Percentiles rank a stretch among this genome's conserved stretches.
Evolutionary conservation across 2,797 vertebrate genomes (phyloP).

Genomic region (Fistularia tabacaria): DNA sequence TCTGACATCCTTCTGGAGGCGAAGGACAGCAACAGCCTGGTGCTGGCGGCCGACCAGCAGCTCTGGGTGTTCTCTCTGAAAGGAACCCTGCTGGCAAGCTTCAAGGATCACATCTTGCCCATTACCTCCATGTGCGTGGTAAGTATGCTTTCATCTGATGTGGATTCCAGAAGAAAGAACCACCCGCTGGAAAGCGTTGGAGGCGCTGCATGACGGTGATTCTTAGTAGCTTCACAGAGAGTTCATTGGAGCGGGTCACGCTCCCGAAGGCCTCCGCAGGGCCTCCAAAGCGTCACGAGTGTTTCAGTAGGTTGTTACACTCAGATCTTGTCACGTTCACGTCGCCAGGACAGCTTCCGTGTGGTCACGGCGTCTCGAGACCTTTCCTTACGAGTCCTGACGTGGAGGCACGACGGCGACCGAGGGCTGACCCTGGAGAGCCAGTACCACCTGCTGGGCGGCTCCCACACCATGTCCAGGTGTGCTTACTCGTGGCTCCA

Average conservation of each 20-base stretch:
- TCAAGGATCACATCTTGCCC: slow-evolving; percentile 77
- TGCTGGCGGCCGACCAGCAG: slow-evolving; percentile 55
- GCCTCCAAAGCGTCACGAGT: no score
- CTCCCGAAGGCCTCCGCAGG: no score
- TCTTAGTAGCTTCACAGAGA: no score
- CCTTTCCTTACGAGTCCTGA: slow-evolving; percentile 70
- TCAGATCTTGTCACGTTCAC: no score
- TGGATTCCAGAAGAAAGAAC: not conserved
- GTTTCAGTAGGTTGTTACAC: no score
- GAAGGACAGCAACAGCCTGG: slow-evolving; percentile 66
- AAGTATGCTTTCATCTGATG: slow-evolving; percentile 16
- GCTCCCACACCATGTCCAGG: slow-evolving; percentile 76
- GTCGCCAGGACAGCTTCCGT: slow-evolving; percentile 68
- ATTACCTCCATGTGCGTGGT: slow-evolving; percentile 82
- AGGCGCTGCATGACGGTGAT: no score
- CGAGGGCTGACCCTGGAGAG: slow-evolving; percentile 61
- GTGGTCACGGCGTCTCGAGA: slow-evolving; percentile 79
- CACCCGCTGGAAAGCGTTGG: no score
- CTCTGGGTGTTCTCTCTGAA: slow-evolving; percentile 73
- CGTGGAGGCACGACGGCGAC: slow-evolving; percentile 68
- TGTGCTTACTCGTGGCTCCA: slow-evolving; percentile 13
- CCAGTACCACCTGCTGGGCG: slow-evolving; percentile 74
- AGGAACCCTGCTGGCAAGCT: slow-evolving; percentile 71
- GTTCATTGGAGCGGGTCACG: no score
- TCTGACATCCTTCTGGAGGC: slow-evolving; percentile 64